These are phyloP conservation scores for Melieria omissa DNA, from an alignment of 2,888 invertebrate species.

Conservation along the genomic window DNA sequence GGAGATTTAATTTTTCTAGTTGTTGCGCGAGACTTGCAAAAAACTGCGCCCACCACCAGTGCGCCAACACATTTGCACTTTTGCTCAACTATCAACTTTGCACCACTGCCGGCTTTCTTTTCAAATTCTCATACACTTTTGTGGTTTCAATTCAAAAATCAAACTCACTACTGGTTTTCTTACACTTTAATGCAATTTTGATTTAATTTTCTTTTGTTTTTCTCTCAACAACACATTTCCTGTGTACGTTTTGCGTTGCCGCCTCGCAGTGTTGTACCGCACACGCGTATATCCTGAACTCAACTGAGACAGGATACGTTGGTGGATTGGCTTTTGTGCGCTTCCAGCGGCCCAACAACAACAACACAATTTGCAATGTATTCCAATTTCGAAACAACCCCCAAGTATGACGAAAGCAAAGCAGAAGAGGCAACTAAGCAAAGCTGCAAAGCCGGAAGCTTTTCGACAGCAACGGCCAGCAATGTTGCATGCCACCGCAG, in stretches of 20 bases:
- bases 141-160: not conserved
- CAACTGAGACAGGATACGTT: conserved; percentile 57
- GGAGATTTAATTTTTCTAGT: too few species aligned
- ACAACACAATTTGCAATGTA: conserved; percentile 39
- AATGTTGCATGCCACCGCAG: not conserved
- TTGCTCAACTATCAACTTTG: not conserved
- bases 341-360: conserved; percentile 33
- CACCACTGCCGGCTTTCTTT: too few species aligned
- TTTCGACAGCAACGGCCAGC: not conserved
- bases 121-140: not conserved
- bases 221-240: conserved; percentile 2
- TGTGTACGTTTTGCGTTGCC: not conserved
- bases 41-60: not conserved
- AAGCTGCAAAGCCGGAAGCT: conserved; percentile 8
- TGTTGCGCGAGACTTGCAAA: not conserved
- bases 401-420: not conserved
- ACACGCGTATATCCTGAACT: conserved; percentile 64
- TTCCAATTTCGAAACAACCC: conserved; percentile 22
- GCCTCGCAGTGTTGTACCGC: conserved; percentile 43
- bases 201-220: conserved; percentile 11
- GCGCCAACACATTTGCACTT: not conserved
- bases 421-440: not conserved
- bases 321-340: conserved; percentile 42
- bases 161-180: conserved; percentile 2
- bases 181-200: conserved; percentile 1